Percentiles rank a stretch among this genome's conserved stretches.
Conservation (phyloP, 1,140 invertebrate genomes). For the Achroia grisella region DNA sequence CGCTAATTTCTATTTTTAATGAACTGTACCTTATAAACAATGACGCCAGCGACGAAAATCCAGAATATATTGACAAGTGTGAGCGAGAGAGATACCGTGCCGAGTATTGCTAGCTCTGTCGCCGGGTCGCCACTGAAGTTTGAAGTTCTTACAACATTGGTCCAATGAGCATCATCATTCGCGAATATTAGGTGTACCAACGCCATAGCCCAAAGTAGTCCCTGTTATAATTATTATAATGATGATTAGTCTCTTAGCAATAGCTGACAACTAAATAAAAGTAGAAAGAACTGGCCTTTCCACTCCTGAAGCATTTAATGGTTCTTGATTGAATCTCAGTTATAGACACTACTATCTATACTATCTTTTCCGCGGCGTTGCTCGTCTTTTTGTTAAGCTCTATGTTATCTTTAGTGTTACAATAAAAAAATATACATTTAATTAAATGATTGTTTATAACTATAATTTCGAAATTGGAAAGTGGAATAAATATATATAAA, state of each 20-base stretch:
- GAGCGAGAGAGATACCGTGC: constrained; percentile 78
- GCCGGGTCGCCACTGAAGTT: constrained; percentile 74
- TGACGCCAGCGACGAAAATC: constrained; percentile 80
- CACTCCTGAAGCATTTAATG: no score
- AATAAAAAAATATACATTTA: no score
- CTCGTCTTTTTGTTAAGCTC: no score
- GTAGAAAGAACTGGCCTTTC: no score
- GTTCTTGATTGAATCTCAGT: no score
- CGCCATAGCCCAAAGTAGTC: constrained; percentile 80
- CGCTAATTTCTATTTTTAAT: no score
- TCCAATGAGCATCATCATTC: constrained; percentile 46
- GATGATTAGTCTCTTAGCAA: no score
- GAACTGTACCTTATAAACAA: constrained; percentile 78
- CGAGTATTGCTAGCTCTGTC: constrained; percentile 76
- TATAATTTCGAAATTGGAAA: neutral
- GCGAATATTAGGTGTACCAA: constrained; percentile 71
- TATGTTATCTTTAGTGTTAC: no score
- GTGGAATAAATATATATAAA: neutral
- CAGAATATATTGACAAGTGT: constrained; percentile 82
- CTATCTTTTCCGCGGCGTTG: no score
- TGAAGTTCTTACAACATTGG: constrained; percentile 44
- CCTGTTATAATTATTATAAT: constrained; percentile 53
- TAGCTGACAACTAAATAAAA: no score
- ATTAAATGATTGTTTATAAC: no score
- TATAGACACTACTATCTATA: no score